Base-by-base conservation (phyloP, 2,113 vertebrate genomes). In the Rhinichthys klamathensis region DNA sequence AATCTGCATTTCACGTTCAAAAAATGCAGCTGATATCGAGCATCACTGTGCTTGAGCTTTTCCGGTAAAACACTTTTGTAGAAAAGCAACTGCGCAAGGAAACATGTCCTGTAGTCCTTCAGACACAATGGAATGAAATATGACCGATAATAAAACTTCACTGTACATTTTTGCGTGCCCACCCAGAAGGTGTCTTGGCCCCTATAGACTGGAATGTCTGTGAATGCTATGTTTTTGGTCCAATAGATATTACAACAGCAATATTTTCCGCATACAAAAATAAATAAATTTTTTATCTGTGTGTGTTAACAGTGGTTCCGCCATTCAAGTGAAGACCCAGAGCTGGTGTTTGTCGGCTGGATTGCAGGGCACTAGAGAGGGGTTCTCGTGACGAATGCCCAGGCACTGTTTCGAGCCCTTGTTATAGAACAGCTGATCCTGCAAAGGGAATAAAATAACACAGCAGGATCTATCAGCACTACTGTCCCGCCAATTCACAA, bases 401-500 rank as follows among this genome's bases (percentile, higher is more conserved):
- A 99, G 95, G 93, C 98, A 99, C 96, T 95, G 90, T 70, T 91
- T 95, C 84, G 93, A 88, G 41, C 90, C 93, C 80, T 94, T 91
- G 81, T 95, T 96, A 92, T 95, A 96, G 27, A 99, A 82, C 84
- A 96, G 93, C 93, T 96, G 96, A 90, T 97, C 96, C 98, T 99
- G 73, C 13, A 78, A 25, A 79, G 61, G 79, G 46, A 88, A 89
- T 86, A 90, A 80, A 86, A 87, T 84, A 76, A 84, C 25, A 60
- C 41, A 86, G 32, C 25, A 13, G 18, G 9, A 74, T 51, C 78
- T 76, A 85, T n/a, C 87, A 79, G 67, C 9, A 25, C 63, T 13
- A 44, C 32, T 49, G 21, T 58, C 18, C 49, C 21, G 75, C 38
- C 56, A 77, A 60, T 75, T 75, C 58, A 80, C 78, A 27, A 74